Base-by-base conservation (phyloP, 2,888 invertebrate species). In the Aplocera efformata region DNA sequence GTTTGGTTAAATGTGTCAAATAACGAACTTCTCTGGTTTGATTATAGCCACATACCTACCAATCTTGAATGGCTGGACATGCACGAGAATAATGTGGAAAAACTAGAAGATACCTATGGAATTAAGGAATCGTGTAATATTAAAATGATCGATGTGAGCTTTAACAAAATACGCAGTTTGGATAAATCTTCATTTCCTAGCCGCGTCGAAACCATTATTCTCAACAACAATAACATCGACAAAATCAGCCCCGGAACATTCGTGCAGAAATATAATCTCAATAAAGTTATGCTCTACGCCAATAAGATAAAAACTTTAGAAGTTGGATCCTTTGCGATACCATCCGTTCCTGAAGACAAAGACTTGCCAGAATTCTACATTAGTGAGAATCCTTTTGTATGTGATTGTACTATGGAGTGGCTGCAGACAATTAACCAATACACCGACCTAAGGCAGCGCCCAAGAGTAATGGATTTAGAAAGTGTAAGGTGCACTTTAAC, bases 331-430 rank as follows among this genome's bases (percentile, higher is more conserved):
- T 89, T 95, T 53, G 91, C 92, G 56, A 80, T 94, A 67, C 91
- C 91, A 57, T 82, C 91, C 38, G 90, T 93, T 38, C 88, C 91
- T 1, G 90, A 90, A 53, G 91, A 92, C 60, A 91, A 90, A 75
- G 92, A 93, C 67, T 80, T 94, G 57, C 94, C 95, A 8, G 92
- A 93, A 70, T 94, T 96, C 78, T 94, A 92, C 72, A 91, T 96
- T 54, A 94, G 94, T 32, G 92, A 92, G 63, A 96, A 96, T 88
- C 95, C 95, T 45, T 93, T 96, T 72, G 90, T 92, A 59, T 96
- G 96, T 76, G 94, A 95, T 79, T 96, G 96, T 79, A 92, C 92
- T 61, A 94, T 96, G 94, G 95, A 95, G 79, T 96, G 96, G 95
- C 74, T 96, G 61, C 91, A 94, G 63, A 89, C 93, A 72, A 92